Base-by-base conservation (phyloP, 2,797 vertebrate species). In the Enteromius thamalakanensis region DNA sequence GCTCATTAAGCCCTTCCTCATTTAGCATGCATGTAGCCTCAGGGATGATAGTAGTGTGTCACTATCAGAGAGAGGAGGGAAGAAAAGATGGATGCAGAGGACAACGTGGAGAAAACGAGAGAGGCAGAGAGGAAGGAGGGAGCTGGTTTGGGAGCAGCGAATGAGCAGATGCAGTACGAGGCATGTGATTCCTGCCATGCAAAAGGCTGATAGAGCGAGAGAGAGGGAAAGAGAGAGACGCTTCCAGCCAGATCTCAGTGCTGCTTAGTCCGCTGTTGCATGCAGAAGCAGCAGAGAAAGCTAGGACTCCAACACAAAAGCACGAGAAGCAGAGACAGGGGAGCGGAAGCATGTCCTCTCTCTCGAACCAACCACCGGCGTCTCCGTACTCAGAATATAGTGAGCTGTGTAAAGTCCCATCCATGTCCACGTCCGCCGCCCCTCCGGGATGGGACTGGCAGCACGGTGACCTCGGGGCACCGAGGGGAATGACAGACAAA, bases 371-470 rank as follows among this genome's bases (percentile, higher is more conserved):
- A 94, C 96, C 94, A 90, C 89, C 96, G 1, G 92, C 94, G 4
- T 94, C 95, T 64, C 90, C 95, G 1, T 95, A 95, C 87, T 84
- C 94, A 0, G 96, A 97, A 29, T 95, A 94, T 92, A 90, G 92
- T 79, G 96, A 95, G 93, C 95, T 97, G 86, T 93, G 95, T 89
- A 95, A 95, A 89, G 90, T 90, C 88, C 88, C 93, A 6, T 85
- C 92, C 40, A 87, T 90, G 89, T 69, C 92, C 53, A 89, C 92
- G 85, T 86, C 90, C 1, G 91, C 92, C 89, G 89, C 91, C 2
- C 89, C 91, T 53, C 90, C 93, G 6, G 93, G 91, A 51, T 98
- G 97, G 90, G 96, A 97, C 82, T 98, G 97, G 97, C 96, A 97
- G 91, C 95, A 92, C 81, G 94, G 94, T 0, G 94, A 96, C 89